Base-by-base conservation (phyloP, 1,140 invertebrate genomes). In the Medauroidea extradentata region DNA sequence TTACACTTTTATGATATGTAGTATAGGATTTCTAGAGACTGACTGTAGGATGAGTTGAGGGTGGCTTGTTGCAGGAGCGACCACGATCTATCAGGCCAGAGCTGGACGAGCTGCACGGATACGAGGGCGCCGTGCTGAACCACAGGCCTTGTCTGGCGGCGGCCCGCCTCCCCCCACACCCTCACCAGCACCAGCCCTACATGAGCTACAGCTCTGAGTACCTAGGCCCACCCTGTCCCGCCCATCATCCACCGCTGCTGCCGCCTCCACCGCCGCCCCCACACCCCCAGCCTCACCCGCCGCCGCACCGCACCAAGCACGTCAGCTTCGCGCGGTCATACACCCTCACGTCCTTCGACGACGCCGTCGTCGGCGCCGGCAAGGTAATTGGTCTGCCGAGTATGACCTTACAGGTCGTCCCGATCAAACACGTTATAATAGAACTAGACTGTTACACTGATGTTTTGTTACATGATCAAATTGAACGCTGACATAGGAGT, bases 241-340 rank as follows among this genome's bases (percentile, higher is more conserved):
- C 81, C 54, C 81, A 78, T 67, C 78, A 78, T 56, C 78, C 81
- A 61, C 81, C 83, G 63, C 79, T 81, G 13, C 70, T 73, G 13
- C 69, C 72, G 65, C 50, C 75, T 55, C 67, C 70, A 0, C 72
- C 53, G 29, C 48, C 27, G 67, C 69, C 59, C 66, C 69, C 46
- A 65, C 70, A 61, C 29, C 65, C 61, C 53, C 69, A 68, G 16
- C 64, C 66, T n/a, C 65, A 57, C 21, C 64, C 21, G 21, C 56
- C 61, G 38, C 67, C 56, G 29, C 65, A 64, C 2, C 66, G 43
- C 0, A 38, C 14, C 9, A 23, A 16, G 51, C 19, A 62, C 43
- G 38, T 96, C 27, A 94, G 90, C 68, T 96, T 96, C 69, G 92
- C 92, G 18, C 81, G 89, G 27, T 91, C 89, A 1, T 87, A 91